These are phyloP conservation scores for Calyptommatus sinebrachiatus DNA, from an alignment of 2,113 vertebrate species.

Conservation along the genomic window DNA sequence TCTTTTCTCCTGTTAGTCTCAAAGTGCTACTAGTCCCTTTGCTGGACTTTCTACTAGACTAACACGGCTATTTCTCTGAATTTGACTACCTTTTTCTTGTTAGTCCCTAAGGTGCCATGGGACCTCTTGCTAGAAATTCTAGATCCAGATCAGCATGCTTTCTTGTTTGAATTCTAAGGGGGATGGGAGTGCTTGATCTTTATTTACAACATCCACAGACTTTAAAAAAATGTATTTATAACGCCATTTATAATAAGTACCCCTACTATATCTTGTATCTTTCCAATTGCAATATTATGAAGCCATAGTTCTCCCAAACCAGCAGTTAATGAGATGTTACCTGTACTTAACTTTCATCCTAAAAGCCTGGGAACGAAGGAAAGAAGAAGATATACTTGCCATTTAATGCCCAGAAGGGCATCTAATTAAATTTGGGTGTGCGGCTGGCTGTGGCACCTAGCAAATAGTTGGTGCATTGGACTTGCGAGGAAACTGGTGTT, in stretches of 20 bases:
- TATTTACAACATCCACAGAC: neutral
- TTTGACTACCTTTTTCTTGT: too few species aligned
- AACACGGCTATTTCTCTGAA: too few species aligned
- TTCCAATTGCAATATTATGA: neutral
- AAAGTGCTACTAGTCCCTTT: too few species aligned
- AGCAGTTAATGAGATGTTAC: neutral
- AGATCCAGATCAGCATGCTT: too few species aligned
- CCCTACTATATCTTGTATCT: neutral
- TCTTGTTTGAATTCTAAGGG: too few species aligned
- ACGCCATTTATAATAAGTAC: neutral
- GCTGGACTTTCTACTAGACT: too few species aligned
- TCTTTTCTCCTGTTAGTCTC: too few species aligned
- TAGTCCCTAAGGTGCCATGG: too few species aligned
- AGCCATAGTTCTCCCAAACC: neutral
- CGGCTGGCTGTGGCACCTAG: neutral
- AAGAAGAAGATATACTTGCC: neutral
- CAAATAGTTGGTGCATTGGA: neutral
- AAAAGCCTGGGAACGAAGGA: conserved; percentile 3
- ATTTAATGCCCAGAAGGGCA: neutral
- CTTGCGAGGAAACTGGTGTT: neutral
- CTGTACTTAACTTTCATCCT: neutral
- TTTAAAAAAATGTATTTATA: neutral
- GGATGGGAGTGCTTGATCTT: too few species aligned
- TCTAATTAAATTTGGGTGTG: conserved; percentile 10
- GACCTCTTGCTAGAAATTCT: too few species aligned